These are phyloP conservation scores for Schizothorax lantsangensis DNA, from an alignment of 2,797 vertebrate species.

Conservation along the genomic window DNA sequence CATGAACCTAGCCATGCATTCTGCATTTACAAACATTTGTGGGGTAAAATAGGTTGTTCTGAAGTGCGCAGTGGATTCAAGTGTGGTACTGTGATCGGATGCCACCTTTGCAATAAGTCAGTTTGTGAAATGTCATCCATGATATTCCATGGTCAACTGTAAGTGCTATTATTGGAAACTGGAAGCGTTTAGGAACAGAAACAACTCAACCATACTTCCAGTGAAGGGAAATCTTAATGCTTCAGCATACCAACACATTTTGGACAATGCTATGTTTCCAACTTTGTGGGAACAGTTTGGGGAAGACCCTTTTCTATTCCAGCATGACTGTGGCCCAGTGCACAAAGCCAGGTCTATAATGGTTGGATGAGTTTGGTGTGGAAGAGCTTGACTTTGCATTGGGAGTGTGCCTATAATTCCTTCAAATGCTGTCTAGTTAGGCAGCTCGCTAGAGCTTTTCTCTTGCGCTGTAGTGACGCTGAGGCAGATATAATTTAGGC, in stretches of 20 bases:
- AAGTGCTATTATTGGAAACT: neutral
- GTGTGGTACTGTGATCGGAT: neutral
- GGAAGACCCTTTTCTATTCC: neutral
- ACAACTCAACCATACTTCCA: neutral
- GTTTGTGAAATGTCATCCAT: neutral
- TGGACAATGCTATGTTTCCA: neutral
- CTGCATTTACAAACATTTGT: neutral
- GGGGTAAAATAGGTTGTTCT: neutral
- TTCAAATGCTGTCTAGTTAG: neutral
- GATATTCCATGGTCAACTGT: neutral
- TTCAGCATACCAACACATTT: neutral
- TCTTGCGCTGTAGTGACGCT: neutral
- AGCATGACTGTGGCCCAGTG: slow-evolving; percentile 8
- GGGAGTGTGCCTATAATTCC: neutral
- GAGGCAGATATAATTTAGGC: neutral
- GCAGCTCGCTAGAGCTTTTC: neutral
- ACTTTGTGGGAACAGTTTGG: neutral
- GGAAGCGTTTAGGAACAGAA: neutral
- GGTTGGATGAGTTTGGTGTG: neutral
- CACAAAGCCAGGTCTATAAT: slow-evolving; percentile 11
- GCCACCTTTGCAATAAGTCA: neutral
- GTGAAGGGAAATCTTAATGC: neutral
- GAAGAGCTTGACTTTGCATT: neutral
- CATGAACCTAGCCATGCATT: neutral
- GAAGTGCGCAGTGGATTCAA: neutral